Evolutionary conservation across 2,888 invertebrate species (phyloP), one percentile per base, ranked within the genome.

Genomic region (Seira sanloemensis): DNA sequence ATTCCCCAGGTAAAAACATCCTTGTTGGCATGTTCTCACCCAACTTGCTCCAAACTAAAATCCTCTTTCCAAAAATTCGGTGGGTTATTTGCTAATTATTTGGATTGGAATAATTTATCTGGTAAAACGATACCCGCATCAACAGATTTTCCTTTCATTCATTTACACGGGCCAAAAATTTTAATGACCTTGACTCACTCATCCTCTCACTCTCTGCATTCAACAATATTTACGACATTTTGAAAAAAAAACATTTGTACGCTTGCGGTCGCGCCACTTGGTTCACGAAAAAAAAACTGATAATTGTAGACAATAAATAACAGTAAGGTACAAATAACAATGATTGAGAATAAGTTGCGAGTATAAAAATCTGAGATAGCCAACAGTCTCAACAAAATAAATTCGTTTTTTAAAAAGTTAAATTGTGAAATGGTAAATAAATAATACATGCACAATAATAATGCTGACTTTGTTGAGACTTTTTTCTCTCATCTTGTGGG

Each of bases 161-260:
- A n/a, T 7, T 37, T 37, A 37, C 37, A 37, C 12, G 37, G 37
- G n/a, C n/a, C n/a, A n/a, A n/a, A n/a, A n/a, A n/a, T n/a, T n/a
- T n/a, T n/a, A n/a, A n/a, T n/a, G n/a, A n/a, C n/a, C 37, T 37
- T 37, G 37, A 37, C 37, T 37, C 37, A 37, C 37, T 37, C 37
- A 78, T 80, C 54, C 79, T 84, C 81, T 68, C 81, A 81, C 85
- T 85, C 85, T 85, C 85, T 85, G 85, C 85, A 85, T 82, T 85
- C 77, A 73, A 12, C 5, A 37, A 37, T 58, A 69, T 62, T 54
- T n/a, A n/a, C n/a, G n/a, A n/a, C n/a, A n/a, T 27, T 37, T 58
- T 71, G 72, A 21, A 76, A 46, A 65, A 66, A 46, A 67, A 81
- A 58, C 50, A 83, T 62, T 66, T 69, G 46, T 72, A 68, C 75